These are phyloP conservation scores for Syrista parreyssii DNA, from an alignment of 2,888 invertebrate genomes.

Conservation along the genomic window DNA sequence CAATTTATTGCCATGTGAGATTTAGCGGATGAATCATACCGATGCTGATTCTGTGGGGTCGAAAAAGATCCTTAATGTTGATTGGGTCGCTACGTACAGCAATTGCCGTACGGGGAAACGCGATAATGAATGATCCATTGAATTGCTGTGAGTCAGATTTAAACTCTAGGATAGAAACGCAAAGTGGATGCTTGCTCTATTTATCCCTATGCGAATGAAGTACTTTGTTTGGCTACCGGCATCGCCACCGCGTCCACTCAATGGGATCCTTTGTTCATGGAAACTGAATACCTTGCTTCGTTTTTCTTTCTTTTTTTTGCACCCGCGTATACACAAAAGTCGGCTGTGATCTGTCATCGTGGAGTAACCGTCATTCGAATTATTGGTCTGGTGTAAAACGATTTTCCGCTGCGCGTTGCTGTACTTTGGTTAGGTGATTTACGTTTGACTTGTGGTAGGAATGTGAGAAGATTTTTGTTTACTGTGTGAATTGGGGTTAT, in stretches of 20 bases:
- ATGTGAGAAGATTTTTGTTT: too few species aligned
- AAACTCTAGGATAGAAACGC: neutral
- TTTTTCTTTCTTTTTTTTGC: neutral
- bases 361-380: conserved; percentile 20
- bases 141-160: conserved; percentile 4
- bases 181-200: neutral
- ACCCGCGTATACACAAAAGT: conserved; percentile 16
- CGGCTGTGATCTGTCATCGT: conserved; percentile 30
- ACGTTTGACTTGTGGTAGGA: too few species aligned
- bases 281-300: conserved; percentile 1
- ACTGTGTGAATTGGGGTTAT: too few species aligned
- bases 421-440: too few species aligned
- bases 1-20: too few species aligned
- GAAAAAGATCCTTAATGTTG: too few species aligned
- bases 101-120: neutral
- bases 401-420: too few species aligned
- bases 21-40: too few species aligned
- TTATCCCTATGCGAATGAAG: neutral
- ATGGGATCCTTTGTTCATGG: neutral
- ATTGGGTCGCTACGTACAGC: too few species aligned
- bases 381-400: neutral
- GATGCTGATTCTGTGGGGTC: too few species aligned
- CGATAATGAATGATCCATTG: conserved; percentile 9
- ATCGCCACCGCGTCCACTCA: neutral
- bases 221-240: neutral